Evolutionary conservation across 2,888 invertebrate genomes (phyloP).

Genomic region (Dynastes tityus): DNA sequence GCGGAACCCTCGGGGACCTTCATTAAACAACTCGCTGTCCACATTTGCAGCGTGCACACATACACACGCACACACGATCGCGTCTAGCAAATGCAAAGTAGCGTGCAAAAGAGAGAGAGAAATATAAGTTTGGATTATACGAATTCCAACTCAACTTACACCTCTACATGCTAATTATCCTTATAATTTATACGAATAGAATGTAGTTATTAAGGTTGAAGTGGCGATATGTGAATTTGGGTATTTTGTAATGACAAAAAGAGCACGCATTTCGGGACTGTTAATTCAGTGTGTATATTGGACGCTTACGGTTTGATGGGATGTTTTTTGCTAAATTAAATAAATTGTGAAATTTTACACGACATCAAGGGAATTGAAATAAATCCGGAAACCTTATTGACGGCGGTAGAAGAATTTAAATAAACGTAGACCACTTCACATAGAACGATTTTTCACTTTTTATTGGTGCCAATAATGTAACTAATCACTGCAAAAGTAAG

Average conservation of each 20-base stretch:
- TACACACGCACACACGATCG: constrained; percentile 32
- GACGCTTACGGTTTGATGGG: not conserved
- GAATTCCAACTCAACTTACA: constrained; percentile 60
- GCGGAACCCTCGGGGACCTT: constrained; percentile 66
- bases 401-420: no score
- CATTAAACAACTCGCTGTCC: constrained; percentile 69
- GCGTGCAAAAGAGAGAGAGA: constrained; percentile 39
- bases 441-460: no score
- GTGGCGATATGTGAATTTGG: constrained; percentile 45
- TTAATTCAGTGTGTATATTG: constrained; percentile 27
- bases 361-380: not conserved
- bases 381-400: no score
- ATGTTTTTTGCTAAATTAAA: constrained; percentile 1
- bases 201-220: constrained; percentile 50
- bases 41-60: constrained; percentile 63
- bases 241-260: constrained; percentile 28
- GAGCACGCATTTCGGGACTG: constrained; percentile 29
- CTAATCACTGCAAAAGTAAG: no score
- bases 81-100: constrained; percentile 32
- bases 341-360: constrained; percentile 6
- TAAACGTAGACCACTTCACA: no score
- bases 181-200: constrained; percentile 56
- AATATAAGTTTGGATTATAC: constrained; percentile 57
- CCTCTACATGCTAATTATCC: constrained; percentile 60
- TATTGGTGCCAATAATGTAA: no score